Percentiles rank a stretch among this genome's conserved stretches.
phyloP scores from a whole-genome alignment of 2,888 invertebrate species.

The Heterodera filipjevi region DNA sequence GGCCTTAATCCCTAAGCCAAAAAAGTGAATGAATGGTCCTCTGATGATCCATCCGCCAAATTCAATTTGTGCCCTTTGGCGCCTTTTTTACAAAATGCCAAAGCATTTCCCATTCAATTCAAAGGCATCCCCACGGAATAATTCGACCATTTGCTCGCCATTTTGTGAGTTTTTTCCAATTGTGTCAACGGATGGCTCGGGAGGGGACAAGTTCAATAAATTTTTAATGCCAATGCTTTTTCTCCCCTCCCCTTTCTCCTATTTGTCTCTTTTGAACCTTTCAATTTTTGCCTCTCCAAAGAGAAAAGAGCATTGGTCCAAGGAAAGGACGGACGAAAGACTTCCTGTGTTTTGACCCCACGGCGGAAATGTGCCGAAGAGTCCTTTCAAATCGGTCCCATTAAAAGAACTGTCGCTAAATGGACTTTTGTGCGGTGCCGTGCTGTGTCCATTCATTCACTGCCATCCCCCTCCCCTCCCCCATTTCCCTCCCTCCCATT shows the following conservation, averaged over 20 bases:
- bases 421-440: not conserved
- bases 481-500: not conserved
- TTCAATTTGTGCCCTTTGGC: slow-evolving; percentile 5
- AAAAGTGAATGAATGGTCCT: slow-evolving; percentile 11
- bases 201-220: slow-evolving; percentile 2
- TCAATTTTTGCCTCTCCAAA: not conserved
- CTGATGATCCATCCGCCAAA: slow-evolving; percentile 6
- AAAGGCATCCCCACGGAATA: not conserved
- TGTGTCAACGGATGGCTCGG: not conserved
- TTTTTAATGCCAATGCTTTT: not conserved
- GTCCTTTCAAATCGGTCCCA: not conserved
- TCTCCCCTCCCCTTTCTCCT: not conserved
- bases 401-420: not conserved
- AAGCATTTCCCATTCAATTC: not conserved
- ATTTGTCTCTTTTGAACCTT: not conserved
- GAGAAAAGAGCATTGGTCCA: not conserved
- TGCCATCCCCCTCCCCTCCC: not conserved
- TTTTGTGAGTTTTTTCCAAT: not conserved
- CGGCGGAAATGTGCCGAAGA: slow-evolving; percentile 9
- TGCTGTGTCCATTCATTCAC: not conserved
- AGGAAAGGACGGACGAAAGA: not conserved
- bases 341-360: slow-evolving; percentile 8
- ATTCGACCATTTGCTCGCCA: slow-evolving; percentile 9
- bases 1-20: not conserved
- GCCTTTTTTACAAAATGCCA: slow-evolving; percentile 10